Base-by-base conservation (phyloP, 53 echinoderm and acorn worm species). In the Arbacia lixula region DNA sequence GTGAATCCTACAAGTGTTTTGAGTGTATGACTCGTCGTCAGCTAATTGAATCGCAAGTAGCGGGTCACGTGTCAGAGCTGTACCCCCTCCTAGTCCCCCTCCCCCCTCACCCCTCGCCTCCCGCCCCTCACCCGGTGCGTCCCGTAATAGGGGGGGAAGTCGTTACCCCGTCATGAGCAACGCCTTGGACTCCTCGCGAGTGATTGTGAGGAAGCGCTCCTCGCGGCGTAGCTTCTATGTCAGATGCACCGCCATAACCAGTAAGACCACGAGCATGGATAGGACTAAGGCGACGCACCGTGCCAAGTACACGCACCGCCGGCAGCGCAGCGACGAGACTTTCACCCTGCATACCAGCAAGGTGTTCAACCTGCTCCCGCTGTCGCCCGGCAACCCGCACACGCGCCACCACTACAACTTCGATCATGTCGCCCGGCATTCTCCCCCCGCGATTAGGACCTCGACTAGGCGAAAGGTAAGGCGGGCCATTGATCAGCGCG, bases 251-350 rank as follows among this genome's bases (percentile, higher is more conserved):
- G 65, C 10, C 65, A 14, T 46, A 10, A 29, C 69, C 69, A 26
- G 63, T 17, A 81, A 63, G 82, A 81, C 63, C 29, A 63, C 62
- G 32, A 81, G 63, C 82, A 81, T 81, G 82, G 82, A 81, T 81
- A 64, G 82, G 82, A 63, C 82, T 10, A 81, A 81, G 33, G 82
- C 82, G 61, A 64, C 63, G 5, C 82, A 81, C 63, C 62, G 82
- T 61, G 71, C 87, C 80, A 92, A 92, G 71, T 92, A 92, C 83
- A 61, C 88, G 72, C 92, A 92, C 58, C 82, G 92, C 32, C 71
- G 92, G 46, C 92, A 92, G 19, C 85, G 88, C 46, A 92, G 92
- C 86, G 92, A 92, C 27, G 92, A 92, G 61, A 88, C 92, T 31
- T 85, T 85, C 22, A 88, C 81, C 9, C 76, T 92, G 37, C 92